Percentiles rank a stretch among this genome's conserved stretches.
Evolutionary conservation across 2,113 vertebrate species (phyloP).

Genomic region (Dicrurus megarhynchus): DNA sequence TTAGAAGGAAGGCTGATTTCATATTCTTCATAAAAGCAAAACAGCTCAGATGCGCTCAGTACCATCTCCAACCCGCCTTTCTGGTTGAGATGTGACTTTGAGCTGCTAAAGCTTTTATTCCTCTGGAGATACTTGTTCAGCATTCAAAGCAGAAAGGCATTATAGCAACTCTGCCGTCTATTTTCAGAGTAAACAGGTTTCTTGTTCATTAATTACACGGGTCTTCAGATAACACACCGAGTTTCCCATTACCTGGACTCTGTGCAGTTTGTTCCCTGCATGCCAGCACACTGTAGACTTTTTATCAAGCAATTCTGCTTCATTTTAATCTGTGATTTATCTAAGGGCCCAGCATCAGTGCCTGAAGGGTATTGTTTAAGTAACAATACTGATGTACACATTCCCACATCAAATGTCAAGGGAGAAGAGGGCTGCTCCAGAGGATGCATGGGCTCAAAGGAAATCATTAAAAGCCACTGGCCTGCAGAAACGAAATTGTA

Average conservation of each 20-base stretch:
- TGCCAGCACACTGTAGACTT: not conserved
- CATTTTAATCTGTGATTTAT: constrained; percentile 53
- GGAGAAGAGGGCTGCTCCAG: constrained; percentile 43
- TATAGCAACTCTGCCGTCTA: constrained; percentile 4
- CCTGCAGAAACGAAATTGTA: constrained; percentile 55
- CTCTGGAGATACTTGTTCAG: not conserved
- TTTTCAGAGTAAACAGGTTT: constrained; percentile 57
- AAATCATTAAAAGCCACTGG: constrained; percentile 64
- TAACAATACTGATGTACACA: constrained; percentile 49
- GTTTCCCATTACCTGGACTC: constrained; percentile 40
- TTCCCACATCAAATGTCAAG: constrained; percentile 65
- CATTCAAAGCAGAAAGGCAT: constrained; percentile 27
- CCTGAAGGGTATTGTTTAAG: constrained; percentile 60
- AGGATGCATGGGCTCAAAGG: constrained; percentile 57
- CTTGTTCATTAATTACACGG: constrained; percentile 58
- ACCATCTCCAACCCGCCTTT: not conserved
- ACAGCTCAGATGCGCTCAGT: not conserved
- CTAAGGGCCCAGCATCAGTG: not conserved
- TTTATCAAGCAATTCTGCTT: constrained; percentile 28
- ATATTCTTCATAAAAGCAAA: constrained; percentile 26
- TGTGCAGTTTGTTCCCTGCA: constrained; percentile 8
- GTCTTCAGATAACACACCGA: constrained; percentile 16
- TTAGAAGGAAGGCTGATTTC: constrained; percentile 19
- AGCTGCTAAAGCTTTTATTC: constrained; percentile 6
- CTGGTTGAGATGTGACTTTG: constrained; percentile 5